These are phyloP conservation scores for Phrynosoma platyrhinos DNA, from an alignment of 2,113 vertebrate species.

Conservation along the genomic window DNA sequence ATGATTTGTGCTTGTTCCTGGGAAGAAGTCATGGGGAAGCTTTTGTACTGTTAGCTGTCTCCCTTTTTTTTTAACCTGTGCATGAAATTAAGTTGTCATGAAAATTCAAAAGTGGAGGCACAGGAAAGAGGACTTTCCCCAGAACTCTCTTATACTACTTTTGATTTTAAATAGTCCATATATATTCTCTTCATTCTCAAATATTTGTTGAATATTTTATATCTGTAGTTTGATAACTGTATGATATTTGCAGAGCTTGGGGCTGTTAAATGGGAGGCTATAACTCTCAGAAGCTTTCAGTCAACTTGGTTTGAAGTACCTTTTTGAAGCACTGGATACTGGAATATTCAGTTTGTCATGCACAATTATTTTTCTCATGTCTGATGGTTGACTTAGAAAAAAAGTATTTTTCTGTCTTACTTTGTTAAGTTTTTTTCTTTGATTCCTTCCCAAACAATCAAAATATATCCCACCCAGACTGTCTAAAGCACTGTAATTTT, in stretches of 20 bases:
- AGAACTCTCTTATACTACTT: background rate
- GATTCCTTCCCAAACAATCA: too few relatives aligned
- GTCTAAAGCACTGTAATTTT: too few relatives aligned
- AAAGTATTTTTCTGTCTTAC: too few relatives aligned
- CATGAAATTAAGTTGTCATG: constrained; percentile 18
- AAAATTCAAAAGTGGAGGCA: constrained; percentile 14
- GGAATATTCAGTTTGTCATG: background rate
- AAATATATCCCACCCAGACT: too few relatives aligned
- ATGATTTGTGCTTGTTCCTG: constrained; percentile 38
- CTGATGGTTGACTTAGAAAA: background rate
- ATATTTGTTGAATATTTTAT: background rate
- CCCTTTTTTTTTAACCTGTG: constrained; percentile 37
- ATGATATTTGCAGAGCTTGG: too few relatives aligned
- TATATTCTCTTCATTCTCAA: background rate
- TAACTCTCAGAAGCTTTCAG: too few relatives aligned
- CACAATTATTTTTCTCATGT: background rate
- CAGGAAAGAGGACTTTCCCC: background rate
- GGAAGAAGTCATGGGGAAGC: constrained; percentile 36
- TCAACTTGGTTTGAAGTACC: background rate
- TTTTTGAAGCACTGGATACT: background rate
- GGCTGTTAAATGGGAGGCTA: too few relatives aligned
- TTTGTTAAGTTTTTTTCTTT: too few relatives aligned
- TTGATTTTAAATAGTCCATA: background rate
- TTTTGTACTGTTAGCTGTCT: constrained; percentile 27
- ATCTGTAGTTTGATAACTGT: background rate